Evolutionary conservation across 2,888 invertebrate genomes (phyloP), one percentile per base, ranked within the genome.

Genomic region (Hetaerina titia): DNA sequence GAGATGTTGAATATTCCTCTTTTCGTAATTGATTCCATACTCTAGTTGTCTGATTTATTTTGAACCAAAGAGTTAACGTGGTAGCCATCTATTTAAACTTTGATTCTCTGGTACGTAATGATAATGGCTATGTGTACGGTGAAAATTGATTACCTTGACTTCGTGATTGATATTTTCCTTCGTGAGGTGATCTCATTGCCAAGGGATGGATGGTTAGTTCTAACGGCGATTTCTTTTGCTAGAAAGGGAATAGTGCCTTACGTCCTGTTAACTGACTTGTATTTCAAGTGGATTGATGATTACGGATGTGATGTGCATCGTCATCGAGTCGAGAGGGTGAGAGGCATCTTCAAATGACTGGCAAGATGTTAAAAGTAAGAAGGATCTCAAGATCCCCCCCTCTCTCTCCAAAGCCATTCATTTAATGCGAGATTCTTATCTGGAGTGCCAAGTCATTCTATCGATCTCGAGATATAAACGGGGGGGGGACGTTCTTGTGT

Each of bases 371-470:
- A 19, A 58, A 89, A 89, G n/a, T n/a, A 6, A 89, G 56, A 57
- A 81, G 81, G 81, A 81, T n/a, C 81, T 81, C 81, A 31, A 81
- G 81, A 81, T 81, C 2, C 0, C 31, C 22, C n/a, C 4, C 45
- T 4, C 45, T n/a, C n/a, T 69, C 69, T 69, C n/a, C 81, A 31
- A 81, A 81, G 81, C 81, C 81, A 31, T 81, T 81, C 81, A 11
- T 81, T 81, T 81, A 31, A 31, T 81, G 81, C 31, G 31, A 81
- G 81, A 81, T 81, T 81, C 81, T 81, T 31, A 81, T 81, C 81
- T 92, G 22, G 69, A 69, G 22, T 92, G 92, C n/a, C 92, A 56
- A 92, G 92, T 92, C 92, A 92, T 92, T 13, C 92, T 74, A 92
- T 92, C 69, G 92, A 92, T 92, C 56, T 69, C n/a, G 90, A 31